phyloP scores from a whole-genome alignment of 1,140 invertebrate species.

The Eciton burchellii region DNA sequence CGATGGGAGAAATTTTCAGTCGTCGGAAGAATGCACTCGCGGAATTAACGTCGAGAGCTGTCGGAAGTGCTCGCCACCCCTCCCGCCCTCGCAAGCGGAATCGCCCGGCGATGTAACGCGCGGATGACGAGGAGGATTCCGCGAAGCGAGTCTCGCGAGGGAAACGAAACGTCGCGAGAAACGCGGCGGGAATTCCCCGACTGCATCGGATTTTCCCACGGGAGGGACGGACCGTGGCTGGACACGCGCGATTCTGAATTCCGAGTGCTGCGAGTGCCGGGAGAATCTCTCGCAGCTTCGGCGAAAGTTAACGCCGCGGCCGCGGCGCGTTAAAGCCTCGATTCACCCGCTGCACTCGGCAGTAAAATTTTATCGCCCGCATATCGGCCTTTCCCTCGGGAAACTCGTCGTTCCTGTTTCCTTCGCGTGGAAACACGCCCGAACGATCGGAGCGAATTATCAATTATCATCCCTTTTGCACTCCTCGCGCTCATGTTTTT shows the following conservation, averaged over 20 bases:
- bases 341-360: conserved; percentile 23
- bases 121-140: neutral
- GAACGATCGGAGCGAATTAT: conserved; percentile 25
- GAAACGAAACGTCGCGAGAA: conserved; percentile 15
- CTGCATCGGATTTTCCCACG: conserved; percentile 39
- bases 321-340: conserved; percentile 47
- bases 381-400: neutral
- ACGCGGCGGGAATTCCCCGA: conserved; percentile 13
- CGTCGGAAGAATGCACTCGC: conserved; percentile 3
- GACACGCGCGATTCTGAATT: conserved; percentile 28
- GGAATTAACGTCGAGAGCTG: conserved; percentile 18
- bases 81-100: neutral
- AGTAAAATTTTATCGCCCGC: conserved; percentile 52
- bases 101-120: conserved; percentile 3
- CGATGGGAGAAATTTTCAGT: conserved; percentile 17
- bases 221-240: neutral
- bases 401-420: neutral
- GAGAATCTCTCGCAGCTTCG: conserved; percentile 17
- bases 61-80: neutral
- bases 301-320: conserved; percentile 40
- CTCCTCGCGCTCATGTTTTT: neutral
- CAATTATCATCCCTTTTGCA: neutral
- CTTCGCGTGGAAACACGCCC: neutral
- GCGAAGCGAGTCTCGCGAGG: neutral
- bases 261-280: conserved; percentile 21